A percentile compares a stretch with the other conserved stretches of the same genome.
phyloP scores from a whole-genome alignment of 2,888 invertebrate genomes.

The Zootermopsis nevadensis region DNA sequence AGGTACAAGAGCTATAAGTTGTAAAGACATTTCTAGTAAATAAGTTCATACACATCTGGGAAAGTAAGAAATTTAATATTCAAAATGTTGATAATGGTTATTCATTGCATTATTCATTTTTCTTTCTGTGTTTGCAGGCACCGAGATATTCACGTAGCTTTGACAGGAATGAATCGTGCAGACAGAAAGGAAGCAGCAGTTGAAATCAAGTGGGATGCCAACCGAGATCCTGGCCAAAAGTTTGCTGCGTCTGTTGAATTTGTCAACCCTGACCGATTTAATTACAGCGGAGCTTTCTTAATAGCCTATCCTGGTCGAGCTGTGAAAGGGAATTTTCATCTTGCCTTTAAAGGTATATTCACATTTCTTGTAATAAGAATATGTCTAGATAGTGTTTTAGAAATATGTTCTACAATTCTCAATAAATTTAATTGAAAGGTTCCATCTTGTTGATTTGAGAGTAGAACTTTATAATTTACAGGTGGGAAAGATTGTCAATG shows the following conservation, averaged over 20 bases:
- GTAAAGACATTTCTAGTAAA: no score
- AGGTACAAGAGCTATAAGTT: no score
- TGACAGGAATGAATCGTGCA: constrained; percentile 71
- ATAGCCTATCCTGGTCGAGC: constrained; percentile 82
- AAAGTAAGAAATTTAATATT: no score
- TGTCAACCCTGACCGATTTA: constrained; percentile 70
- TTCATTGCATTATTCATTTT: no score
- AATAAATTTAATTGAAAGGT: no score
- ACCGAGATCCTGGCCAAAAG: constrained; percentile 82
- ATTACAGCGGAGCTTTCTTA: constrained; percentile 72
- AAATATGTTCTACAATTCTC: no score
- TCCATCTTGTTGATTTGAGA: no score
- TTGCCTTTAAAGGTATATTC: constrained; percentile 62
- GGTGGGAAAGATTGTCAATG: no score
- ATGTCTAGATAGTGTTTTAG: no score
- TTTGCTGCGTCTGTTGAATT: constrained; percentile 72
- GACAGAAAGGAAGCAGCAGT: constrained; percentile 75
- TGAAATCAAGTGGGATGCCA: constrained; percentile 87
- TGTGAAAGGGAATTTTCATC: constrained; percentile 75
- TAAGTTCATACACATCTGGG: no score
- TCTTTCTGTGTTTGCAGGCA: constrained; percentile 64
- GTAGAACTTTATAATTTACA: no score
- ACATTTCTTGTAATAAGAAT: background rate
- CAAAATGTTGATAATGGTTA: no score
- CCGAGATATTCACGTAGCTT: constrained; percentile 78